These are phyloP conservation scores for Nasalis larvatus DNA, from an alignment of 2,113 vertebrate species.

Conservation along the genomic window DNA sequence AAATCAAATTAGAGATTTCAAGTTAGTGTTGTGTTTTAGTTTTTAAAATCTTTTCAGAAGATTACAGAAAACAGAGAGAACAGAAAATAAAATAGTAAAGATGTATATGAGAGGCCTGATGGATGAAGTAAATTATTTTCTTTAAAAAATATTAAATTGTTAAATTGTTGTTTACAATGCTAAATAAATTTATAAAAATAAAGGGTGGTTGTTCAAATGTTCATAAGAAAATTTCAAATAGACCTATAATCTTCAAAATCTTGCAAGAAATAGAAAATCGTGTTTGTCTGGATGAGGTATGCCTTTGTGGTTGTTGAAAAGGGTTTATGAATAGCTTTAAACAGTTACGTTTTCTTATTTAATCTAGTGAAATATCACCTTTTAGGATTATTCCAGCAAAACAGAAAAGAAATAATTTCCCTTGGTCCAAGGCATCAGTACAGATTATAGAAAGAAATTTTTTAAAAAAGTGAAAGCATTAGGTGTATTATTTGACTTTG, in stretches of 20 bases:
- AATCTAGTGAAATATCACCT: background rate
- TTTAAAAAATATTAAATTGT: background rate
- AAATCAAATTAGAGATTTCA: background rate
- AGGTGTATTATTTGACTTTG: slow-evolving; percentile 11
- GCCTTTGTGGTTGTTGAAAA: background rate
- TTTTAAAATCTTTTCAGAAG: background rate
- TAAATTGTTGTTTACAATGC: background rate
- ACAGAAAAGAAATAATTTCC: slow-evolving; percentile 40
- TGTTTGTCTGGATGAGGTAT: background rate
- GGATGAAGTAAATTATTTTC: background rate
- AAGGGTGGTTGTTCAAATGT: background rate
- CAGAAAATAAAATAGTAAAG: slow-evolving; percentile 21
- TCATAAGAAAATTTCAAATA: slow-evolving; percentile 10
- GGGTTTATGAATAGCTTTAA: slow-evolving; percentile 20
- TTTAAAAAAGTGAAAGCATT: background rate
- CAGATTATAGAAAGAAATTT: slow-evolving; percentile 7
- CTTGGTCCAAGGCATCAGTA: slow-evolving; percentile 38
- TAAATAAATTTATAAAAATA: slow-evolving; percentile 2
- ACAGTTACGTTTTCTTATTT: background rate
- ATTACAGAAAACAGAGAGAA: background rate
- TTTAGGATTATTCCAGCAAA: slow-evolving; percentile 62
- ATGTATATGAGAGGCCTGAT: background rate
- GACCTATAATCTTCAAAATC: background rate
- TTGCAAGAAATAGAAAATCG: background rate
- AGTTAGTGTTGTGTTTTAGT: background rate